Percentiles rank a stretch among this genome's conserved stretches.
These are phyloP conservation scores for Punctoribates punctum DNA, from an alignment of 2,888 invertebrate species.

Conservation along the genomic window DNA sequence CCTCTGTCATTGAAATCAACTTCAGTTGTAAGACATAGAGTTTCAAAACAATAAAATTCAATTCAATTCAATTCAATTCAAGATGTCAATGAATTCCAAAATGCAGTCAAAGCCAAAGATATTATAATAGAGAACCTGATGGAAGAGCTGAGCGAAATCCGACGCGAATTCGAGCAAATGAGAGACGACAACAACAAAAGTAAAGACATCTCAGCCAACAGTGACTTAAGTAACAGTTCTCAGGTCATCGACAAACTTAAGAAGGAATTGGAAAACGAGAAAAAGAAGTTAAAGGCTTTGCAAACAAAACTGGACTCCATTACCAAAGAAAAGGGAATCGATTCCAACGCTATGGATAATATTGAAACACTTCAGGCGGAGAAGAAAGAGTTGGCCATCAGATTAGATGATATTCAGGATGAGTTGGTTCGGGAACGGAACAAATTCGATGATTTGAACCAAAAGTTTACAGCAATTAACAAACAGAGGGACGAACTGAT, in stretches of 20 bases:
- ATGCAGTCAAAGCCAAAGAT: conserved; percentile 46
- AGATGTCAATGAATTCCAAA: conserved; percentile 63
- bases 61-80: too few species aligned
- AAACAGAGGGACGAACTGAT: conserved; percentile 46
- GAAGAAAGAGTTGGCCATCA: conserved; percentile 63
- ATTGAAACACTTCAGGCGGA: conserved; percentile 61
- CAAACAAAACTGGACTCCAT: conserved; percentile 45
- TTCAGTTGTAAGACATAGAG: too few species aligned
- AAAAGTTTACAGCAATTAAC: conserved; percentile 43
- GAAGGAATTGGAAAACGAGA: conserved; percentile 47
- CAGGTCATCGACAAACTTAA: conserved; percentile 46
- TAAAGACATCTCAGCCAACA: conserved; percentile 37
- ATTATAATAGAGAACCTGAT: conserved; percentile 45
- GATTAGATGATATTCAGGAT: conserved; percentile 51
- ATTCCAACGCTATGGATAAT: conserved; percentile 50
- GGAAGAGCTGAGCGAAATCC: conserved; percentile 46
- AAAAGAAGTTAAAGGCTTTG: conserved; percentile 51
- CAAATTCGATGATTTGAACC: conserved; percentile 55
- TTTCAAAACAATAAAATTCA: too few species aligned
- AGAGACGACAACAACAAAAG: conserved; percentile 41
- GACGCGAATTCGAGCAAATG: conserved; percentile 44
- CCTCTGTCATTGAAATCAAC: too few species aligned
- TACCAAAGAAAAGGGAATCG: conserved; percentile 40
- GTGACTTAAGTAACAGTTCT: conserved; percentile 26
- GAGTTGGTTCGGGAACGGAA: conserved; percentile 59